phyloP scores from a whole-genome alignment of 2,797 vertebrate genomes.

The Aulostomus chinensis region DNA sequence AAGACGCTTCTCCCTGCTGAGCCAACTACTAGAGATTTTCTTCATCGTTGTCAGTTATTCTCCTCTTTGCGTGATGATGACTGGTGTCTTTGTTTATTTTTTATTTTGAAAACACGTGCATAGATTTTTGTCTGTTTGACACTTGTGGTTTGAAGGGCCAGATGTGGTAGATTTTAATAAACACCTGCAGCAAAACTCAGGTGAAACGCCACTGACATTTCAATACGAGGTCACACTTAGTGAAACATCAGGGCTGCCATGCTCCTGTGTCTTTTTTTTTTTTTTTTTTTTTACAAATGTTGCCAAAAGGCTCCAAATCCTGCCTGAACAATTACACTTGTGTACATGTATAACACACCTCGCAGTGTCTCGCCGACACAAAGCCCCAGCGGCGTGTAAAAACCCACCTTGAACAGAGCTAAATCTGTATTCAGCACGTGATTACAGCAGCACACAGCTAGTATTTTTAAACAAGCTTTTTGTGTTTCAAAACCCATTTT shows the following conservation, averaged over 20 bases:
- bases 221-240: conserved; percentile 29
- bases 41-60: conserved; percentile 20
- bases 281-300: conserved; percentile 49
- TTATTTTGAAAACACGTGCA: background rate
- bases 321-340: conserved; percentile 45
- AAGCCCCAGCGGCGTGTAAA: conserved; percentile 52
- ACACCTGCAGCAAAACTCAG: too few relatives aligned
- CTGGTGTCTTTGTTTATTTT: conserved; percentile 28
- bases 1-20: conserved; percentile 35
- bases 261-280: conserved; percentile 13
- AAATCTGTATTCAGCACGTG: conserved; percentile 60
- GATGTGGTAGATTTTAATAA: too few relatives aligned
- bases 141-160: too few relatives aligned
- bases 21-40: conserved; percentile 39
- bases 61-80: conserved; percentile 34
- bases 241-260: conserved; percentile 22
- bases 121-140: too few relatives aligned
- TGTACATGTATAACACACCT: conserved; percentile 16
- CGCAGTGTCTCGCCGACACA: conserved; percentile 33
- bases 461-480: conserved; percentile 65
- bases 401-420: conserved; percentile 61
- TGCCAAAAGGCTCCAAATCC: conserved; percentile 56
- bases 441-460: conserved; percentile 51
- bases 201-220: conserved; percentile 39
- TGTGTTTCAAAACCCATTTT: conserved; percentile 55